phyloP scores from a whole-genome alignment of 2,113 vertebrate genomes.

The Cygnus buccinator region DNA sequence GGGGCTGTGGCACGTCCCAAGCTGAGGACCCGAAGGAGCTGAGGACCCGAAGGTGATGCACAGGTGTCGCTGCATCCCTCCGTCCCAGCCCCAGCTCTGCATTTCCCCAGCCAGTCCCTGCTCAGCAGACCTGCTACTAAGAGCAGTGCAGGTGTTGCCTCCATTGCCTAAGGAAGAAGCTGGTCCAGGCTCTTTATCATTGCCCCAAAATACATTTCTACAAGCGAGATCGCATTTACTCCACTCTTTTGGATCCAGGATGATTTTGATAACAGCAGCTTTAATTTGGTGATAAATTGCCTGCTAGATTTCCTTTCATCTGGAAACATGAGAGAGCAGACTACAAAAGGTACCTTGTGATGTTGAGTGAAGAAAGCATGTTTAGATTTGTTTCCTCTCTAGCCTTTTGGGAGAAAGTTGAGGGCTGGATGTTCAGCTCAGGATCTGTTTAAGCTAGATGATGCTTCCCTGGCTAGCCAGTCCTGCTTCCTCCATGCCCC shows the following conservation, averaged over 20 bases:
- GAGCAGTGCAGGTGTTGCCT: background rate
- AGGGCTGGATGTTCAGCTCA: background rate
- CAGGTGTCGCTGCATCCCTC: background rate
- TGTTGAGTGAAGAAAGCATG: background rate
- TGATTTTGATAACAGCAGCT: background rate
- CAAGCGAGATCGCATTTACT: background rate
- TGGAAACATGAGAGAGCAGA: background rate
- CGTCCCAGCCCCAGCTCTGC: background rate
- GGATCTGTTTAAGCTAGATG: background rate
- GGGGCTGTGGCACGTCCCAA: background rate
- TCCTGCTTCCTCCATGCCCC: background rate
- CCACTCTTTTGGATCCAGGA: background rate
- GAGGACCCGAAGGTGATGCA: background rate
- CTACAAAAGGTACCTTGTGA: background rate
- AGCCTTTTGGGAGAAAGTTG: background rate
- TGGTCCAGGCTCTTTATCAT: background rate
- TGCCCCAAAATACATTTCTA: background rate
- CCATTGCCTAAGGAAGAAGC: background rate
- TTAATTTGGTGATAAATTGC: constrained; percentile 4
- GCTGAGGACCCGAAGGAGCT: background rate
- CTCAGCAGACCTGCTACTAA: background rate
- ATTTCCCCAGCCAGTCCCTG: background rate
- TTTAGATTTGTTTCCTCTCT: background rate
- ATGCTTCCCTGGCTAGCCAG: background rate
- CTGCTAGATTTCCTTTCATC: constrained; percentile 2